Evolutionary conservation across 2,797 vertebrate species (phyloP), one percentile per base, ranked within the genome.

Genomic region (Bovichtus variegatus): DNA sequence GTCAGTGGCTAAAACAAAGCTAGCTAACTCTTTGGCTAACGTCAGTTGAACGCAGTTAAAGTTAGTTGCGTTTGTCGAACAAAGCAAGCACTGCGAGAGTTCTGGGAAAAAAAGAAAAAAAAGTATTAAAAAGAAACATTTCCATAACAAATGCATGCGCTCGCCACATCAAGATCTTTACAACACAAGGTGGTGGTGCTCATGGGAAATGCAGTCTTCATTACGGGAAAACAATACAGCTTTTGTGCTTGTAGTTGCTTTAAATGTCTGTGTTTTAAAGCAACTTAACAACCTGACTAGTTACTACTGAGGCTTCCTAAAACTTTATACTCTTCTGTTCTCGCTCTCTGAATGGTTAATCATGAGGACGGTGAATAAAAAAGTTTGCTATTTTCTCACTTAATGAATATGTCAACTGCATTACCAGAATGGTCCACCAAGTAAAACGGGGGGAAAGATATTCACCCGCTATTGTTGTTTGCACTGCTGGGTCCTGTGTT

Each of bases 381-480:
- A 47, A 55, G 29, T 67, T 70, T 75, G 50, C 67, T 25, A 50
- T 74, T 69, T 74, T 43, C 34, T 74, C 47, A 27, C 41, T 12
- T 18, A 54, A 50, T 36, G 55, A 71, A 62, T 58, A 25, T 47
- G 18, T 27, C 27, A 65, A 65, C 29, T 51, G 27, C 27, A 29
- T 23, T 59, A 38, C 41, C 41, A 74, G 41, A 71, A 47, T 23
- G 9, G 62, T 25, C 67, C 29, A 57, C 54, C 59, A 59, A 63
- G 19, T 19, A 38, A 34, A 58, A 67, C 27, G 11, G 38, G 60
- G n/a, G 47, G 15, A 61, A 53, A 78, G n/a, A 16, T 10, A 40
- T 57, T 64, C 25, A 60, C 61, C 49, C 77, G 67, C 73, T 46
- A 46, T 66, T 50, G 55, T 73, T 75, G 53, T 82, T 80, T 66